Evolutionary conservation across 2,888 invertebrate species (phyloP), one percentile per base, ranked within the genome.

Genomic region (Notodonta dromedarius): DNA sequence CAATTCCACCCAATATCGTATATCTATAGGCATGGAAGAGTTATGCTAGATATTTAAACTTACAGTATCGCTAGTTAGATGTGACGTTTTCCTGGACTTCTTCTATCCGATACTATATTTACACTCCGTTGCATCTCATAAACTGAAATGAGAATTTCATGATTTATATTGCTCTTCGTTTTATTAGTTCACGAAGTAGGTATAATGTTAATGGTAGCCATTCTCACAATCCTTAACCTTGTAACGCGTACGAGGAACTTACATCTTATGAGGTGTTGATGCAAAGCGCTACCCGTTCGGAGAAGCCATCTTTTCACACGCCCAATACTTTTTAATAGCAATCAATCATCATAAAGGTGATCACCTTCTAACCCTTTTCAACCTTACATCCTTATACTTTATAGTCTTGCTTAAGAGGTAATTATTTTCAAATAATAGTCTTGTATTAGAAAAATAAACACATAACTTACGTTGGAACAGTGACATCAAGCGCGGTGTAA

Each of bases 131-230:
- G 1, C 24, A 24, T 24, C 74, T 75, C 80, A 81, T 88, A 87
- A 89, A 89, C 74, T 76, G 65, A 61, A 74, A 82, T 78, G 78
- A 71, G 73, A 76, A 69, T 82, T 85, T 85, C 84, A 84, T 84
- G 84, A 88, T 86, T 81, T 82, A 83, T 85, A 85, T 79, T 83
- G 80, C 82, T 76, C 80, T 81, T 73, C 66, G 71, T 67, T 83
- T 85, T 84, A 87, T 85, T 80, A 78, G 68, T 74, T 71, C 73
- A 68, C 67, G 64, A 70, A 73, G 66, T 69, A 62, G 67, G 74
- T 83, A 84, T 85, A 84, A 80, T 79, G 85, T 84, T 54, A 39
- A 54, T 32, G 32, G 52, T 35, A 39, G 54, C 70, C 68, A 66
- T 61, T 71, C 63, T 64, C 60, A 67, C 66, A 59, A 58, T 58